These are phyloP conservation scores for Salticus scenicus DNA, from an alignment of 2,888 invertebrate genomes.

Conservation along the genomic window DNA sequence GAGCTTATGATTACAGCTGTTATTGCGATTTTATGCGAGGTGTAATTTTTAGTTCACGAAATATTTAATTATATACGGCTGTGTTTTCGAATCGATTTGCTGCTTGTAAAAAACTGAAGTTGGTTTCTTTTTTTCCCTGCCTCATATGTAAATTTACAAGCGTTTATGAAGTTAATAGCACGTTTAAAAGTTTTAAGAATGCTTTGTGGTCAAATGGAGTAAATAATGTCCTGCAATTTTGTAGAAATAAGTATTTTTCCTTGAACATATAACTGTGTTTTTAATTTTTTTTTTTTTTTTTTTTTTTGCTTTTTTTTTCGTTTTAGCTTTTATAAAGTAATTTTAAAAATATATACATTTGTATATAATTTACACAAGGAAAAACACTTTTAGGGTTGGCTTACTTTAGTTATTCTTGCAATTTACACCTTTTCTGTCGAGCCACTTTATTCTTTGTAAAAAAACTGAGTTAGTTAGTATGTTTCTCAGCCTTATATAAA, in stretches of 20 bases:
- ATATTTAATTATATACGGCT: conserved; percentile 24
- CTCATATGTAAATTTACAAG: neutral
- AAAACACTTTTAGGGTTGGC: too few species aligned
- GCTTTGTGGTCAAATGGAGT: neutral
- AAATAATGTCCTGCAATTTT: neutral
- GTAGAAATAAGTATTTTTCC: neutral
- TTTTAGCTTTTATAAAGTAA: too few species aligned
- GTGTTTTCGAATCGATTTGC: conserved; percentile 6
- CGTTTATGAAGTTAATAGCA: neutral
- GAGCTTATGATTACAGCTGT: neutral
- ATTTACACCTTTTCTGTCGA: too few species aligned
- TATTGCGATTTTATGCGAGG: conserved; percentile 19
- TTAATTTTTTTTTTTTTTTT: too few species aligned
- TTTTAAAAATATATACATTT: too few species aligned
- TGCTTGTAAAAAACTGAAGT: neutral
- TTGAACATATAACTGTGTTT: neutral
- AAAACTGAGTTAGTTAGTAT: too few species aligned
- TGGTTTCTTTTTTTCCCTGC: neutral
- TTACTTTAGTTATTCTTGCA: too few species aligned
- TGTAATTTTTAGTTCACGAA: conserved; percentile 26
- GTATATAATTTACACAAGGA: too few species aligned
- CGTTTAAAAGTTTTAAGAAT: neutral
- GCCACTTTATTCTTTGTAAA: too few species aligned
- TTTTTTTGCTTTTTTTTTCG: too few species aligned
- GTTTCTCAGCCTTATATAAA: too few species aligned